A percentile compares a stretch with the other conserved stretches of the same genome.
These are phyloP conservation scores for Drosophila nr. fundita DNA, from an alignment of 2,888 invertebrate species.

Conservation along the genomic window DNA sequence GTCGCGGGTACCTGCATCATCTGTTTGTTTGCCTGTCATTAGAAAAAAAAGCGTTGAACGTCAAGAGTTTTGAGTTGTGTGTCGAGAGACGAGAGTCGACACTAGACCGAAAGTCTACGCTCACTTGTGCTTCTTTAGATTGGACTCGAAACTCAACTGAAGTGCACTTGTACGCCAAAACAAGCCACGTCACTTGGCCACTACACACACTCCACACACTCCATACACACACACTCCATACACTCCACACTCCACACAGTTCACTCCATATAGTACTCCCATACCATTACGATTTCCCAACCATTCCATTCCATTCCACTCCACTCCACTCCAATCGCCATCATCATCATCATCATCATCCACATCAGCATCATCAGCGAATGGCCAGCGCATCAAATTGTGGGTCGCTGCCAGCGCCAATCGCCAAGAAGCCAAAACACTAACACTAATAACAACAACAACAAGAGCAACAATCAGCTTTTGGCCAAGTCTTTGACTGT, in stretches of 20 bases:
- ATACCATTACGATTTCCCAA: constrained; percentile 47
- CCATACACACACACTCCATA: constrained; percentile 3
- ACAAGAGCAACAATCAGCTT: constrained; percentile 35
- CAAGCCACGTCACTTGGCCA: constrained; percentile 78
- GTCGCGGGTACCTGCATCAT: constrained; percentile 57
- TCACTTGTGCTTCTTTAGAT: constrained; percentile 80
- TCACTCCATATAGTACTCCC: constrained; percentile 15
- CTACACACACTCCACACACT: constrained; percentile 50
- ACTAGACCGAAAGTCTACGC: constrained; percentile 78
- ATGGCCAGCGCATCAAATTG: constrained; percentile 61
- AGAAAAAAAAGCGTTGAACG: constrained; percentile 70
- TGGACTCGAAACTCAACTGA: constrained; percentile 78
- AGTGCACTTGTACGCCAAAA: constrained; percentile 80
- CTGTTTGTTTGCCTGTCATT: constrained; percentile 80
- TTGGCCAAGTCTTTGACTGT: constrained; percentile 45
- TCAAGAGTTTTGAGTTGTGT: constrained; percentile 53
- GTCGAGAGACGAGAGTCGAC: constrained; percentile 58
- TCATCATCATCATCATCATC: constrained; percentile 29
- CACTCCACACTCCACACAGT: constrained; percentile 1
- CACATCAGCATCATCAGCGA: constrained; percentile 39
- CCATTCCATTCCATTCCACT: constrained; percentile 57
- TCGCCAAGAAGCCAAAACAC: constrained; percentile 51
- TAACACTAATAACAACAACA: constrained; percentile 36
- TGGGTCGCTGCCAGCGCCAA: constrained; percentile 53
- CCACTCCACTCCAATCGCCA: constrained; percentile 21